Base-by-base conservation (phyloP, 2,888 invertebrate genomes). In the Julus scanicus region DNA sequence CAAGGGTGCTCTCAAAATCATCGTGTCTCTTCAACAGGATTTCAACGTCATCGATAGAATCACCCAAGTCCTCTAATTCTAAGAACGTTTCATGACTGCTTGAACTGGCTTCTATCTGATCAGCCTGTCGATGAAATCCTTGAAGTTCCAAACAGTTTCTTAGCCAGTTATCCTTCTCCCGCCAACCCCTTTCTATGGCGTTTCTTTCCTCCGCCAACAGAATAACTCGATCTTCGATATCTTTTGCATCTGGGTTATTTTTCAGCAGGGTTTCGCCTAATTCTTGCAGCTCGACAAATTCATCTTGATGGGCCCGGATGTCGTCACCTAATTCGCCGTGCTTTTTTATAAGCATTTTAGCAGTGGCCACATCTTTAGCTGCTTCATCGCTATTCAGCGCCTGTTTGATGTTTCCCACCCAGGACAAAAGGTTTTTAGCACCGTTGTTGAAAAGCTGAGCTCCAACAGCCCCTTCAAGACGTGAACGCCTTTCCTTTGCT, bases 41-140 rank as follows among this genome's bases (percentile, higher is more conserved):
- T 91, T 98, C 97, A 4, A 98, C 98, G 91, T 97, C 97, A 92
- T 98, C 97, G 89, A 97, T 93, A 0, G 97, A 97, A 89, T 95
- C 95, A 90, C 98, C 99, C 84, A 97, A 94, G 90, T 97, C 96
- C 13, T 94, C 94, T 92, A 96, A 96, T 90, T 98, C 98, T 37
- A 99, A 93, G 93, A 97, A 98, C 0, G 98, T 97, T 92, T 98
- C 96, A 92, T 99, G 98, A 20, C 97, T 97, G 88, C 97, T 97
- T 86, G 97, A 97, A 15, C 97, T 96, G 0, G 99, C 98, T 93
- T 99, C 99, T 90, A 99, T 97, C 92, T 98, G 97, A 92, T 99
- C 99, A 0, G 98, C 98, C 92, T 99, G 99, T 71, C 97, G 95
- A 92, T 98, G 98, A 93, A 98, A 98, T 90, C 96, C 94, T 92